Evolutionary conservation across 2,888 invertebrate genomes (phyloP), one percentile per base, ranked within the genome.

Genomic region (Eilema caniola): DNA sequence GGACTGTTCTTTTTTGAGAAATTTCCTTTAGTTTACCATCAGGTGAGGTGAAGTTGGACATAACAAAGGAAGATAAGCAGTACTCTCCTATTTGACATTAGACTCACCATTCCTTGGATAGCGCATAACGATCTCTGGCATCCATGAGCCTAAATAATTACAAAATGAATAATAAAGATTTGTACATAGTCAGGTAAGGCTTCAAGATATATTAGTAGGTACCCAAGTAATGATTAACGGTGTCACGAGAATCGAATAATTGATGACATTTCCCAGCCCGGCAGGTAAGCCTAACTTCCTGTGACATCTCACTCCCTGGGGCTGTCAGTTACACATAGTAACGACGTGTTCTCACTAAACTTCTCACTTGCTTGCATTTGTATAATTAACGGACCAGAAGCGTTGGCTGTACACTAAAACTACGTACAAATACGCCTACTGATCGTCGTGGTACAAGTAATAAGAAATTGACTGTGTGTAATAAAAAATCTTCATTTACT

Each of bases 351-450:
- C 66, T 41, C 66, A 66, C 67, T 28, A 28, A 28, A 28, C 28
- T 28, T 61, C 67, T 78, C 84, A 84, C 87, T 81, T 76, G 66
- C 62, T 69, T 68, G 67, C 75, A 74, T 77, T 75, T 85, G 78
- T 85, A 73, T 81, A 83, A 80, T 80, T 86, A 86, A 85, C 86
- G 82, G 85, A 59, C 61, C 74, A 77, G 59, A 74, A 82, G 74
- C 79, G 77, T 62, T 69, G 76, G 78, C 79, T 75, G 70, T 73
- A 72, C 72, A 79, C 85, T 85, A 83, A 84, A 77, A 79, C 77
- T 72, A 70, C 72, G 74, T 62, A 76, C 82, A 83, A 86, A 85
- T 75, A 84, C 66, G 73, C 79, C 69, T 72, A 60, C 71, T 37
- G 20, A 31, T 16, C 10, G 0, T 0, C 11, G 23, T 25, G 64